Evolutionary conservation across 2,888 invertebrate species (phyloP).

Genomic region (Ophion costatus): DNA sequence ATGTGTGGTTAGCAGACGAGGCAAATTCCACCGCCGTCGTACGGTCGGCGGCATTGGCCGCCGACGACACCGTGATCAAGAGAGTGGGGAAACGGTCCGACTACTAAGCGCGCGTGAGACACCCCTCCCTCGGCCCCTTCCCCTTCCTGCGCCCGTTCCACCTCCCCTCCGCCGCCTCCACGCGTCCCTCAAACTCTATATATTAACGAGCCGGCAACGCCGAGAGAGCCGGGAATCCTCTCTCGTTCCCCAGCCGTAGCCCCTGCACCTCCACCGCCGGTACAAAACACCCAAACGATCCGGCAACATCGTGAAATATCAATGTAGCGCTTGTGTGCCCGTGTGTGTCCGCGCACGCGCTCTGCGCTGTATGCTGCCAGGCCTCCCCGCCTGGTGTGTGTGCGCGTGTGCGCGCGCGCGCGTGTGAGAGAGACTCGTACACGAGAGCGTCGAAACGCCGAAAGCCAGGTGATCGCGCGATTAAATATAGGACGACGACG

Average conservation of each 20-base stretch:
- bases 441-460: slow-evolving; percentile 49
- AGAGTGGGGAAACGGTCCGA: slow-evolving; percentile 59
- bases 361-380: not conserved
- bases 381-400: not conserved
- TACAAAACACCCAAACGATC: slow-evolving; percentile 64
- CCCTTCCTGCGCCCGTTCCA: not conserved
- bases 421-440: slow-evolving; percentile 47
- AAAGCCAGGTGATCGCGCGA: slow-evolving; percentile 77
- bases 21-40: slow-evolving; percentile 63
- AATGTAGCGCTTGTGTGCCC: slow-evolving; percentile 8
- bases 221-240: slow-evolving; percentile 69
- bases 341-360: not conserved
- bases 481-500: slow-evolving; percentile 76
- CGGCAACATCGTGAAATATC: slow-evolving; percentile 72
- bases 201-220: slow-evolving; percentile 57
- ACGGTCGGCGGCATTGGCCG: slow-evolving; percentile 47
- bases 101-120: slow-evolving; percentile 41
- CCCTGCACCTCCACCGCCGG: slow-evolving; percentile 39
- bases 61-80: slow-evolving; percentile 36
- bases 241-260: slow-evolving; percentile 44
- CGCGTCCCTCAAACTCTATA: slow-evolving; percentile 2
- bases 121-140: not conserved
- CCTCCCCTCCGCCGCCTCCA: not conserved
- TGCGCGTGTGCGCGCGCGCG: slow-evolving; percentile 28
- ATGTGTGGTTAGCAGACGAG: slow-evolving; percentile 48